Evolutionary conservation across 2,797 vertebrate genomes (phyloP), one percentile per base, ranked within the genome.

Genomic region (Microhierax caerulescens): DNA sequence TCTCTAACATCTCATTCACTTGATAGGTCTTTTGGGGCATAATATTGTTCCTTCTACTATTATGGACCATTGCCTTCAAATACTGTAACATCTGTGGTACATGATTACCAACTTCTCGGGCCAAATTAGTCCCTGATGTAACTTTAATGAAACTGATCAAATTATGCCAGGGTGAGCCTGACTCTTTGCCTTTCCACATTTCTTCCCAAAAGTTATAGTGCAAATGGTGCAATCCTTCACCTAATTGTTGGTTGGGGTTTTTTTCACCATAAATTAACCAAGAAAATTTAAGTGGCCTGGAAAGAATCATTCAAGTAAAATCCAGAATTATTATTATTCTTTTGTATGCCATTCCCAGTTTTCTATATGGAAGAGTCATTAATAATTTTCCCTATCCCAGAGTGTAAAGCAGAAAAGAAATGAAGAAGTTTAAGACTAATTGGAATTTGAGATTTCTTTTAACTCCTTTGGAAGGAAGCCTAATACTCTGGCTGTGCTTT

Each of bases 31-130:
- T 97, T n/a, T 76, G 96, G 76, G 93, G 57, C 43, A 54, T 5
- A 90, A 93, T 94, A 96, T 93, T 96, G 92, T 84, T 96, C 75
- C 90, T 96, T 84, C 92, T 86, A 65, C 84, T 95, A 84, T 65
- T 91, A 94, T 91, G 95, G 94, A 75, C 91, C 96, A 97, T 94
- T 95, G 95, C 93, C 89, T 93, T 78, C 93, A 78, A 95, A 97
- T 43, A 73, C 94, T 64, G 21, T 30, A 95, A 84, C 95, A 97
- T 92, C 96, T 97, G 94, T 88, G 95, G 85, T 75, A 95, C 78
- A 78, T 48, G 91, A 95, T 92, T 91, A 95, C 63, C 73, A 90
- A 3, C 65, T 96, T 95, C 81, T 73, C 6, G 1, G 92, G 91
- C 93, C 93, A 96, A 96, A 90, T 94, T 81, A 91, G 36, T 85